Base-by-base conservation (phyloP, 2,113 vertebrate genomes). In the Amblyornis subalaris region DNA sequence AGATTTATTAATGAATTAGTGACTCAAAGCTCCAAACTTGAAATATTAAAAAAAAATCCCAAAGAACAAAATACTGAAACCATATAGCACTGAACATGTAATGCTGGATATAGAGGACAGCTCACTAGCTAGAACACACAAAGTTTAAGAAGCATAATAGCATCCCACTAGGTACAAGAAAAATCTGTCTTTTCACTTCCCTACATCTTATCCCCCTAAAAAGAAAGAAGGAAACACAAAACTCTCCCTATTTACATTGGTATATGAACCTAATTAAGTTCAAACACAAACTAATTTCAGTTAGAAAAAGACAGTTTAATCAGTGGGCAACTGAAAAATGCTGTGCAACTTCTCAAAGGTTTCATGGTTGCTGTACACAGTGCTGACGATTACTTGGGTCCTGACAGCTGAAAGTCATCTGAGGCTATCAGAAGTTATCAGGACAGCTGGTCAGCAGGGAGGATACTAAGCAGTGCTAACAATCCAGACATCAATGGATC, bases 161-260 rank as follows among this genome's bases (percentile, higher is more conserved):
- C 4, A 36, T 11, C 14, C 12, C 16, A 5, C 3, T 11, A 40
- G 3, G 3, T 5, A 20, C 11, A 45, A 38, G 12, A 44, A 6
- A 29, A 36, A 23, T 5, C 7, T 1, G 0, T 7, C 36, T 18
- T 2, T 51, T 51, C 9, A 12, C 4, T 3, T 23, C 10, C 4
- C 6, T 18, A 45, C 5, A 0, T 40, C 14, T 44, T 29, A 47
- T 18, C 4, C 22, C 5, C 12, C 3, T 7, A 36, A 55, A 33
- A 17, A 54, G 4, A 3, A 4, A 82, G 4, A 38, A 66, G 3
- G 6, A 3, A 50, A 29, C 14, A 55, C 7, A 23, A 87, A 55
- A 14, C 2, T 9, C 23, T 51, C 5, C 14, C n/a, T 55, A 23
- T 25, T 73, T 60, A 44, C 25, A 60, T 5, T n/a, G 2, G 14